Base-by-base conservation (phyloP, 2,888 invertebrate species). In the Polia nebulosa region DNA sequence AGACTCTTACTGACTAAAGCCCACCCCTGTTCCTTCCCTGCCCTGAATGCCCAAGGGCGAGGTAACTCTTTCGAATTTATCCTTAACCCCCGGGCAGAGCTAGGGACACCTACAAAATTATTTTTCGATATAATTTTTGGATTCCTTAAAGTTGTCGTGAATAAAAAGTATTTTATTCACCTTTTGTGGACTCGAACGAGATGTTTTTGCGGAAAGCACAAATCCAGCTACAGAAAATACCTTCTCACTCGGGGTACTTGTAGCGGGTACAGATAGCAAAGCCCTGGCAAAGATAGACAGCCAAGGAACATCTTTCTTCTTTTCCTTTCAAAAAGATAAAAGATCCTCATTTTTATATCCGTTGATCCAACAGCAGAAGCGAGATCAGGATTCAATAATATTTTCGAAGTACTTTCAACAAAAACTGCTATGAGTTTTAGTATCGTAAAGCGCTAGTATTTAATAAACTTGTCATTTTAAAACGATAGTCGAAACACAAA, bases 161-260 rank as follows among this genome's bases (percentile, higher is more conserved):
- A 49, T 51, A n/a, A 29, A 51, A 29, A 51, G n/a, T 1, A n/a
- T 52, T 32, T 52, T 52, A 32, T 52, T 52, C 29, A 51, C 51
- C n/a, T n/a, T 45, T 22, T 45, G 27, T 29, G 29, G 51, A 13
- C n/a, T 51, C 51, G 32, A 32, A 6, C 51, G 51, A 32, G 29
- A 52, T 32, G 13, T 32, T 32, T 52, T 20, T 29, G 29, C n/a
- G 7, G 51, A 20, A 32, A 52, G n/a, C 20, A 32, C 20, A 29
- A 52, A 13, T 52, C 13, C 51, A 32, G 51, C 51, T 32, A 52
- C 27, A 13, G 51, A 52, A n/a, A 52, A 52, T 32, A 52, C 29
- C 29, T 29, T 52, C 29, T 32, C 29, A 32, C 13, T 52, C 6
- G 29, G 51, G 3, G 29, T 20, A 20, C 49, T 51, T 29, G 27